Base-by-base conservation (phyloP, 2,797 vertebrate genomes). In the Xenopus petersii region DNA sequence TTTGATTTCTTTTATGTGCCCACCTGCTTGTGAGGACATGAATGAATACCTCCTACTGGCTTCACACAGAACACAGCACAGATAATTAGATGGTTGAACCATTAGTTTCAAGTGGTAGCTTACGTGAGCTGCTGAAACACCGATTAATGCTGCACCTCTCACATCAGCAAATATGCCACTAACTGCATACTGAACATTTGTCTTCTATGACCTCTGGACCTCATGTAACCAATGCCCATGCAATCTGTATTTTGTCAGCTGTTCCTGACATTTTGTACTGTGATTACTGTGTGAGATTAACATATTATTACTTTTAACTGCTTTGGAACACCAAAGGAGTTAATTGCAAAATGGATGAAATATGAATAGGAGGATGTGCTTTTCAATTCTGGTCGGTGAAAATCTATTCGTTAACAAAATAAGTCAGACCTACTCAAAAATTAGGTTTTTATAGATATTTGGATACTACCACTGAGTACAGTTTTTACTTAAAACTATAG, bases 211-310 rank as follows among this genome's bases (percentile, higher is more conserved):
- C 76, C 76, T 74, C 66, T 48, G 61, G 42, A 9, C 64, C 76
- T 66, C 59, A 54, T 78, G 76, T 74, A 79, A 79, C 76, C 66
- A 69, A 74, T 73, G 66, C 71, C 62, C 67, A 60, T n/a, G 71
- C 71, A 74, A 65, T 65, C 76, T 73, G 60, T 79, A 79, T 79
- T 79, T 73, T 79, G 66, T 79, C 76, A 79, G 76, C 76, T 79
- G 76, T 46, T 51, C 56, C 49, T 46, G 51, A 54, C 70, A 74
- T 74, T 67, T 68, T 65, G 70, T n/a, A 12, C 66, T 49, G 65
- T 74, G 70, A 74, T 79, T 78, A 59, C 70, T 36, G n/a, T 48
- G 51, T 21, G 17, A 78, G 59, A 78, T 78, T 79, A 79, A 67
- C 76, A 79, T 79, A 79, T 76, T 69, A 76, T 74, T 68, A 73